A percentile compares a stretch with the other conserved stretches of the same genome.
phyloP scores from a whole-genome alignment of 2,888 invertebrate species.

The Dusona sp. region DNA sequence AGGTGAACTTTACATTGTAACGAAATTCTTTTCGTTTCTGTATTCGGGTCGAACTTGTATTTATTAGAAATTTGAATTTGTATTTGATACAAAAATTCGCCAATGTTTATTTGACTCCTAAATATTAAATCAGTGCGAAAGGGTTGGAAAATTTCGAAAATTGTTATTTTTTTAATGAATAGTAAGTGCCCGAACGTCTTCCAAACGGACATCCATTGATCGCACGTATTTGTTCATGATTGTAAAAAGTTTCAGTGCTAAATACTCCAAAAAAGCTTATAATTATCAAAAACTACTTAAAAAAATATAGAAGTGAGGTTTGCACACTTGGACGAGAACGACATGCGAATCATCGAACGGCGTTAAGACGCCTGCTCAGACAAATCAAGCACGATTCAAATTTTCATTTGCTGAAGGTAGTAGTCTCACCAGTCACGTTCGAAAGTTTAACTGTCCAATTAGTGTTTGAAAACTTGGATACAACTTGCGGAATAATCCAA shows the following conservation, averaged over 20 bases:
- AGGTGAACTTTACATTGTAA: neutral
- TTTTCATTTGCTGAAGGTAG: slow-evolving; percentile 61
- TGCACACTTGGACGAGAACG: neutral
- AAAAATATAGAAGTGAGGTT: slow-evolving; percentile 13
- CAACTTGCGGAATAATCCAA: no score
- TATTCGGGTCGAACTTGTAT: neutral
- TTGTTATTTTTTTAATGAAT: neutral
- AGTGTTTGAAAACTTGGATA: no score
- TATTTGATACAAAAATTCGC: no score
- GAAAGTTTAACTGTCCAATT: no score
- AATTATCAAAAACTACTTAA: no score
- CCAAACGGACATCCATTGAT: neutral
- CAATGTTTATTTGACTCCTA: no score
- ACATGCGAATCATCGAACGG: slow-evolving; percentile 43
- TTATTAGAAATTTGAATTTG: neutral
- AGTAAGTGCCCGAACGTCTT: neutral
- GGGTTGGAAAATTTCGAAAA: neutral
- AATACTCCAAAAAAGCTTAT: neutral
- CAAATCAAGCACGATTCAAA: slow-evolving; percentile 51
- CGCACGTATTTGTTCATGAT: neutral
- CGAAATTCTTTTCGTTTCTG: neutral
- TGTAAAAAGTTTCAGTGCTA: neutral
- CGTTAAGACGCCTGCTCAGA: slow-evolving; percentile 34
- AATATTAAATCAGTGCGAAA: no score
- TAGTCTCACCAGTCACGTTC: no score